Evolutionary conservation across 2,113 vertebrate species (phyloP), one percentile per base, ranked within the genome.

Genomic region (Bambusicola thoracicus): DNA sequence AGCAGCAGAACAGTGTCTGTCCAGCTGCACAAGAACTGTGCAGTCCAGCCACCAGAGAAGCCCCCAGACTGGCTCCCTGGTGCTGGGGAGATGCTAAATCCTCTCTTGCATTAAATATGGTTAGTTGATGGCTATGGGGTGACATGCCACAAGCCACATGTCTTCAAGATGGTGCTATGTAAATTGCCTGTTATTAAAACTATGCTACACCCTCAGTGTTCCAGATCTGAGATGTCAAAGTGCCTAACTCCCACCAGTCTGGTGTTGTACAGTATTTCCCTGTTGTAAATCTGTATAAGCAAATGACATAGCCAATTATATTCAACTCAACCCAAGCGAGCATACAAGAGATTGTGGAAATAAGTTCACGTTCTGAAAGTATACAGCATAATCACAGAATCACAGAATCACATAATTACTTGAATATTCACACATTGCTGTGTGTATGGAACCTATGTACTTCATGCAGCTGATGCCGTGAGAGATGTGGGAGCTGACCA

Each of bases 1-100:
- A 81, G 70, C 95, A 96, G 94, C 95, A 19, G 96, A 97, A 96
- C 97, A 14, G 93, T 53, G 80, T 96, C 96, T 74, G 51, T 79
- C 73, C 44, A 32, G 75, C 49, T 53, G 77, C 15, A 2, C 46
- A 14, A 38, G 22, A 62, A 24, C 58, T 74, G 74, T 6, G 1
- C n/a, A 6, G 40, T 58, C 55, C 80, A 11, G 76, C 25, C 1
- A 0, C 38, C 0, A 0, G 14, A 46, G 41, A 17, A 3, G 1
- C 9, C 41, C 61, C 12, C 19, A 0, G 3, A 24, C 14, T 15
- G 65, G 16, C n/a, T 74, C 15, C 44, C 18, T 61, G 24, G 1
- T 1, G 0, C 32, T 16, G 32, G 8, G 20, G 32, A 75, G 38
- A 59, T 29, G 36, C 70, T 30, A 30, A 53, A 48, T 30, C 18